phyloP scores from a whole-genome alignment of 1,140 invertebrate species.

The Nixonia krombeini region DNA sequence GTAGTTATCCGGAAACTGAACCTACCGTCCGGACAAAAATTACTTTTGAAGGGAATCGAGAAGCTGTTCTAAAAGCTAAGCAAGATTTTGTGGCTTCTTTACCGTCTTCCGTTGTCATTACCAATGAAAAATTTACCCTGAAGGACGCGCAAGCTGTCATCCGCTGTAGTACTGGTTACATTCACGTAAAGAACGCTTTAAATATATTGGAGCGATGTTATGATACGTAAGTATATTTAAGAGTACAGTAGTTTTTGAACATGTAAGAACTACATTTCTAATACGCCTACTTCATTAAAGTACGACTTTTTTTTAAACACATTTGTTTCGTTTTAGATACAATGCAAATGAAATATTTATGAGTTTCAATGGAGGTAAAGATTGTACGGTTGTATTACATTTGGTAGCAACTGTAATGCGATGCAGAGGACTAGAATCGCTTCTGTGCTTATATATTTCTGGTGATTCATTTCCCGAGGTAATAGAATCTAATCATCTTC shows the following conservation, averaged over 20 bases:
- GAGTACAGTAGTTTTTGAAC: background rate
- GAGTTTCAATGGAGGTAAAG: constrained; percentile 98
- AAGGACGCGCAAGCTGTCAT: constrained; percentile 36
- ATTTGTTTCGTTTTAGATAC: constrained; percentile 67
- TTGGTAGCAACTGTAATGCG: constrained; percentile 78
- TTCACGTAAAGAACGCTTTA: constrained; percentile 52
- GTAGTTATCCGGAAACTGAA: constrained; percentile 78
- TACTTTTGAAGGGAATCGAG: constrained; percentile 66
- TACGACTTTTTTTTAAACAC: constrained; percentile 7
- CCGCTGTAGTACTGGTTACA: constrained; percentile 9
- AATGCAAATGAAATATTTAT: constrained; percentile 83
- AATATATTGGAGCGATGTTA: constrained; percentile 59
- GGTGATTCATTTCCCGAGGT: constrained; percentile 85
- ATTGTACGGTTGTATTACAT: constrained; percentile 93
- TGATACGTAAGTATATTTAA: constrained; percentile 51
- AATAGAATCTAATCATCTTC: no score
- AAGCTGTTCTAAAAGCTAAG: constrained; percentile 55
- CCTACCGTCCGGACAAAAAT: constrained; percentile 64
- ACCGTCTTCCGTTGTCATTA: constrained; percentile 26
- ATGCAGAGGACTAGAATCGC: constrained; percentile 61
- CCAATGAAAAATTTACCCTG: constrained; percentile 33
- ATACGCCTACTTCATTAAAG: no score
- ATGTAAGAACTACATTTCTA: no score
- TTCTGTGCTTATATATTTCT: constrained; percentile 70
- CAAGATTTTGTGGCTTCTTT: constrained; percentile 53